Base-by-base conservation (phyloP, 2,888 invertebrate species). In the Diarsia rubi region DNA sequence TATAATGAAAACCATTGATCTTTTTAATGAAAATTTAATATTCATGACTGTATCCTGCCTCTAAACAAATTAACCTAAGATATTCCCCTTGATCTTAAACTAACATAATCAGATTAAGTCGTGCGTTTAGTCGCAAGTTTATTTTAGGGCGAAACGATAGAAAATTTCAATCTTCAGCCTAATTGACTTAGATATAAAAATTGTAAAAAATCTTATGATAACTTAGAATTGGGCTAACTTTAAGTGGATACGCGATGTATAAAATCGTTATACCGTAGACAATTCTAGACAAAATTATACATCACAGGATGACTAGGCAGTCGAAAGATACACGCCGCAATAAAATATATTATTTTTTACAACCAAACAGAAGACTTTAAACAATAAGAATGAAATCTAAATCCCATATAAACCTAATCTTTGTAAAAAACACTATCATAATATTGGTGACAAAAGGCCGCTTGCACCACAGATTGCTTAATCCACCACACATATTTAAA, bases 291-390 rank as follows among this genome's bases (percentile, higher is more conserved):
- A 62, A 47, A 5, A 66, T 63, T 45, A 42, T 6, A 59, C 57
- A 67, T 44, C 75, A 74, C 63, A 68, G n/a, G 42, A 44, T 3
- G 2, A 9, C 47, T 24, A 45, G 44, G 31, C 19, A 60, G 49
- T 27, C 1, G 57, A 59, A 19, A 59, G 9, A 27, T 59, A 31
- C 57, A 19, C 6, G 11, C 2, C n/a, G 47, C 0, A 52, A 14
- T 5, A 16, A 24, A 16, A n/a, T 24, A 16, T 77, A 74, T 75
- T 77, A 79, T 79, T 83, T 82, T 86, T 86, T 88, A 88, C 88
- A 87, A 87, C 81, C 84, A 79, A 79, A 81, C 81, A 75, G 82
- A 82, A 60, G n/a, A 84, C 73, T 78, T 76, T 79, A 69, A 81
- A 81, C 78, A 79, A 73, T 85, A 85, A 78, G 78, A 78, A 81